Evolutionary conservation across 1,140 invertebrate species (phyloP), one percentile per base, ranked within the genome.

Genomic region (Drosophila kurseongensis): DNA sequence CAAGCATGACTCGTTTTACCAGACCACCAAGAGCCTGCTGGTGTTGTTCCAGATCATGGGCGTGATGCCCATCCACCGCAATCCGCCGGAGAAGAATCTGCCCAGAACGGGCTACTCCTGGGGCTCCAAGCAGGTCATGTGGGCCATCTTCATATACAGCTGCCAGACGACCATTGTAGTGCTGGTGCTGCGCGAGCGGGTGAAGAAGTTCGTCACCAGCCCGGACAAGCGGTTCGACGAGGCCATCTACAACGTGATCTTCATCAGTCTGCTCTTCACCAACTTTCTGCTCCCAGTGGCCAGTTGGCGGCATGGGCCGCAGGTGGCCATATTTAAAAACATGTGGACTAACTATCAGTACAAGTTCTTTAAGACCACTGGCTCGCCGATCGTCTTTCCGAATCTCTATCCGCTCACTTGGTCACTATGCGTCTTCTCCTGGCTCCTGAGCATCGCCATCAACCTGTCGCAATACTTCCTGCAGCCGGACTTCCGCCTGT

Each of bases 331-430:
- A 59, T 95, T 95, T 76, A 95, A 95, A 92, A 95, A 95, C 76
- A 95, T 95, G 95, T 95, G 95, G 95, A 95, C 95, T 3, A 94
- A 94, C 90, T 95, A 95, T 91, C 95, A 95, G 91, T 91, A 95
- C 23, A 95, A 95, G 85, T 95, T 95, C 78, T 93, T 94, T 42
- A 94, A 94, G 85, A 94, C 95, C 9, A 95, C 95, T 0, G 95
- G 95, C 5, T 94, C 93, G 0, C 93, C 94, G 0, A 94, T 95
- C 12, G 93, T 95, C 10, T 95, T 95, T 80, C 94, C 94, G 1
- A 95, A 95, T 55, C 90, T 95, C 0, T 93, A 94, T 55, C 88
- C 92, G 7, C 90, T 95, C 9, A 95, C 95, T 1, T 95, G 94
- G 93, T 92, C 91, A 3, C 88, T 95, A 0, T 95, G 95, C 74